A percentile compares a stretch with the other conserved stretches of the same genome.
phyloP scores from a whole-genome alignment of 2,113 vertebrate species.

The Planiliza haematocheilus region DNA sequence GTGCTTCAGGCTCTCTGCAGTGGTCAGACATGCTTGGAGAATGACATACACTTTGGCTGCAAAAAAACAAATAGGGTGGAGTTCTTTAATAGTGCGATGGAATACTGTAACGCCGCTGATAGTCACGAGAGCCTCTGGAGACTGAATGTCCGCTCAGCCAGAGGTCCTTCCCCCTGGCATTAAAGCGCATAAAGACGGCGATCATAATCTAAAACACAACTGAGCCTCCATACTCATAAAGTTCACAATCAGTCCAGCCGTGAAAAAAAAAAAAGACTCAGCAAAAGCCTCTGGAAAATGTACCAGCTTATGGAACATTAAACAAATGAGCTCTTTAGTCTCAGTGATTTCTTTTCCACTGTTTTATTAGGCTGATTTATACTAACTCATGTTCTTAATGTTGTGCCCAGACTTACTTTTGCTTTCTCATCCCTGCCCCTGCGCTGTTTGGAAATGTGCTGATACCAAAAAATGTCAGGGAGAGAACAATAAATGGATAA shows the following conservation, averaged over 20 bases:
- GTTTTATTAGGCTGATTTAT: background rate
- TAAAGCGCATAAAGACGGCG: background rate
- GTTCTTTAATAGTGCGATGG: conserved; percentile 54
- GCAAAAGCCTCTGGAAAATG: background rate
- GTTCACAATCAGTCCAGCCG: background rate
- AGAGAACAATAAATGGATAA: too few species aligned
- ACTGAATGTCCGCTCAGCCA: background rate
- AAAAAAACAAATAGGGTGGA: conserved; percentile 51
- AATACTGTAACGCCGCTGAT: conserved; percentile 54
- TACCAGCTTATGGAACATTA: background rate
- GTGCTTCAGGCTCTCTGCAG: conserved; percentile 50
- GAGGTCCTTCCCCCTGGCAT: conserved; percentile 1
- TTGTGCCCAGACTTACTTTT: background rate
- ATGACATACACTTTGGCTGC: conserved; percentile 74
- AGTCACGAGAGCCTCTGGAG: conserved; percentile 37
- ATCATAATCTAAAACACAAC: conserved; percentile 15
- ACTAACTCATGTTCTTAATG: background rate
- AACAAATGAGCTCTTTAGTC: background rate
- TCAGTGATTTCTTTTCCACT: background rate
- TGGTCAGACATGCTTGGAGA: conserved; percentile 70
- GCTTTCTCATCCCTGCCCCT: background rate
- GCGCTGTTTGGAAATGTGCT: background rate
- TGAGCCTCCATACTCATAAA: background rate
- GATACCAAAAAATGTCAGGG: background rate
- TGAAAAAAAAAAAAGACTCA: background rate